These are phyloP conservation scores for Melanotaenia parkinsoni DNA, from an alignment of 2,797 vertebrate species.

Conservation along the genomic window DNA sequence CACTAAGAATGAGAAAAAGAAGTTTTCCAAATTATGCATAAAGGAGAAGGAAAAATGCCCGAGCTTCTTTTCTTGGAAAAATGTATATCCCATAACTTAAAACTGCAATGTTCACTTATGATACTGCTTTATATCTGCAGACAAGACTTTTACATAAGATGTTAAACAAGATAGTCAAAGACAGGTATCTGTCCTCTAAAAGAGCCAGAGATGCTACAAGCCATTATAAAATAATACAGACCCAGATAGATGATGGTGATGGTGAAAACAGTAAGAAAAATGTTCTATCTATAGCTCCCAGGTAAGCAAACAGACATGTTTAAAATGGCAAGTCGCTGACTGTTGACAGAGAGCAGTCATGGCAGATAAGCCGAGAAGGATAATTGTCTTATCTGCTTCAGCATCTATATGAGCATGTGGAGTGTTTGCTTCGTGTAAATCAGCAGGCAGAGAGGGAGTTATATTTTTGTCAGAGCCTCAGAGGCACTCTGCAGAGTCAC, in stretches of 20 bases:
- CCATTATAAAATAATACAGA: constrained; percentile 39
- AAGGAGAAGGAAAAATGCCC: not conserved
- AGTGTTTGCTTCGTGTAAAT: constrained; percentile 61
- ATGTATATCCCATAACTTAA: not conserved
- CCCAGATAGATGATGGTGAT: constrained; percentile 33
- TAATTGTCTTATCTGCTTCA: constrained; percentile 64
- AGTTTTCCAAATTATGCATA: constrained; percentile 1
- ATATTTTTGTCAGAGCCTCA: constrained; percentile 52
- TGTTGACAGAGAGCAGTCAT: constrained; percentile 60
- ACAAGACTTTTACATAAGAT: constrained; percentile 36
- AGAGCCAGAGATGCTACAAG: constrained; percentile 17
- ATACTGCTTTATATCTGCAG: constrained; percentile 31
- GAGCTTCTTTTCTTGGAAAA: constrained; percentile 7
- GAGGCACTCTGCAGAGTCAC: constrained; percentile 41
- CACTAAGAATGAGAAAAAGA: not conserved
- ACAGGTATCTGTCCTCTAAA: constrained; percentile 18
- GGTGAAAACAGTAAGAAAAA: constrained; percentile 23
- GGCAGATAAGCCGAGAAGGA: constrained; percentile 50
- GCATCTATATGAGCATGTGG: constrained; percentile 34
- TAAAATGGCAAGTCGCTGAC: constrained; percentile 47
- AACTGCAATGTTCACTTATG: constrained; percentile 6
- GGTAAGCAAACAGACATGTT: constrained; percentile 52
- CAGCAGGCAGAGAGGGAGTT: constrained; percentile 46
- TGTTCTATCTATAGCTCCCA: constrained; percentile 36
- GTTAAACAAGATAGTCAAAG: constrained; percentile 24